A percentile compares a stretch with the other conserved stretches of the same genome.
These are phyloP conservation scores for Apistogramma diplotaenia DNA, from an alignment of 2,113 vertebrate species.

Conservation along the genomic window DNA sequence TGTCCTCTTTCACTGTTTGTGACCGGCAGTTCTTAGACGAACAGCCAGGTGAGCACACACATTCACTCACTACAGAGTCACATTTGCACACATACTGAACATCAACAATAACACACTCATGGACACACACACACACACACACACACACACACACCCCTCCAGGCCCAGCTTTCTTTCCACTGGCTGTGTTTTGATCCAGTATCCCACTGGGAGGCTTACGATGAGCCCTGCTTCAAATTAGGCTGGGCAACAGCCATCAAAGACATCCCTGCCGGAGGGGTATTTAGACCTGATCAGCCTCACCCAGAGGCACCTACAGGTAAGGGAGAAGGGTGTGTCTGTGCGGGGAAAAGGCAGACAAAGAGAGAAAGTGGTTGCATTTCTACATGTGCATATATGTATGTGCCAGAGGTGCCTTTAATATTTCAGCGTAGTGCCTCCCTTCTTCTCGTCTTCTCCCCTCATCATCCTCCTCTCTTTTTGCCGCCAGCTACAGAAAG, in stretches of 20 bases:
- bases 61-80: conserved; percentile 14
- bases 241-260: conserved; percentile 59
- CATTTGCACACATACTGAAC: conserved; percentile 23
- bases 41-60: conserved; percentile 55
- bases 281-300: conserved; percentile 57
- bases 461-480: background rate
- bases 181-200: conserved; percentile 57
- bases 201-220: conserved; percentile 43
- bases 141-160: background rate
- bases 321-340: conserved; percentile 7
- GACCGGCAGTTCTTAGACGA: conserved; percentile 37
- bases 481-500: conserved; percentile 1
- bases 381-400: background rate
- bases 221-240: conserved; percentile 58
- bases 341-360: conserved; percentile 9
- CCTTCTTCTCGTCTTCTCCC: background rate
- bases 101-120: background rate
- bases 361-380: background rate
- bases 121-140: background rate
- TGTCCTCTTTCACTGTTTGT: conserved; percentile 37
- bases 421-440: conserved; percentile 26
- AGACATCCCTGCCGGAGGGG: conserved; percentile 52
- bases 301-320: conserved; percentile 47
- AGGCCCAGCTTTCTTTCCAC: conserved; percentile 35
- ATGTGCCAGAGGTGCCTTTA: conserved; percentile 15